These are phyloP conservation scores for Camelus dromedarius DNA, from an alignment of 2,113 vertebrate genomes.

Conservation along the genomic window DNA sequence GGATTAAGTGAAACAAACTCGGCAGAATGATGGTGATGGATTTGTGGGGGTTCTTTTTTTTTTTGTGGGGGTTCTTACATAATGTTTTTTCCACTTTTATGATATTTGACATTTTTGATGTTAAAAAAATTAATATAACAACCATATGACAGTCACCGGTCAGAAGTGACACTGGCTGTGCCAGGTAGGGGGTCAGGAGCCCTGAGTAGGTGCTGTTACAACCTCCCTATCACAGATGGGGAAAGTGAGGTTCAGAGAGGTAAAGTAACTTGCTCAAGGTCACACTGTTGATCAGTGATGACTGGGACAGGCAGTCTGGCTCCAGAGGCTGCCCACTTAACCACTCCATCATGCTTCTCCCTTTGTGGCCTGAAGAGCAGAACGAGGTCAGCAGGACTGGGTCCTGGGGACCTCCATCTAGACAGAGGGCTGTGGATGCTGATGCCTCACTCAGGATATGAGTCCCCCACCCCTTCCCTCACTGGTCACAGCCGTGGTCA, in stretches of 20 bases:
- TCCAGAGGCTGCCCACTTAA: neutral
- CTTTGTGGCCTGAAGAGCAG: neutral
- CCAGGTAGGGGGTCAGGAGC: neutral
- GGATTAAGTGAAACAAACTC: neutral
- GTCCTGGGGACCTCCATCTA: neutral
- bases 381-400: neutral
- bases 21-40: neutral
- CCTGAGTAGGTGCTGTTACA: neutral
- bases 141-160: no score
- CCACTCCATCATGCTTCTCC: neutral
- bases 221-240: neutral
- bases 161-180: neutral
- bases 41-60: neutral
- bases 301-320: neutral
- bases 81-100: neutral
- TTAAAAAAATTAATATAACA: neutral
- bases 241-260: neutral
- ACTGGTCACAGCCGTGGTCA: neutral
- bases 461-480: neutral
- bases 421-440: neutral
- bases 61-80: neutral
- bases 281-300: neutral
- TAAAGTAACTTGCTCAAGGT: neutral
- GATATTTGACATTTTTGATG: neutral
- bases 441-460: neutral